A percentile compares a stretch with the other conserved stretches of the same genome.
phyloP scores from a whole-genome alignment of 2,888 invertebrate genomes.

The Pyrocoelia pectoralis region DNA sequence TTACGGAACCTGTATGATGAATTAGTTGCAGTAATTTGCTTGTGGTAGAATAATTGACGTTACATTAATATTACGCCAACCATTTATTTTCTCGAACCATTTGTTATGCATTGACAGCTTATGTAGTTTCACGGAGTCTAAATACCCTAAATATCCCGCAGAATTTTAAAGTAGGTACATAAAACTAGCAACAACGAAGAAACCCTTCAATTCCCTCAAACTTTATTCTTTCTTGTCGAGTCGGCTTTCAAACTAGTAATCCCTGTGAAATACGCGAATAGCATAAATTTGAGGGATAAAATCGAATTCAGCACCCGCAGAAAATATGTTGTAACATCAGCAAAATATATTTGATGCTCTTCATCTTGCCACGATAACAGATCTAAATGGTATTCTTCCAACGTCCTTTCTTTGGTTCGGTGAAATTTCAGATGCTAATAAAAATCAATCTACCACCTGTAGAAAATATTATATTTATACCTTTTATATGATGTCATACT shows the following conservation, averaged over 20 bases:
- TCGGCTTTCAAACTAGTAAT: conserved; percentile 43
- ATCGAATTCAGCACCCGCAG: conserved; percentile 47
- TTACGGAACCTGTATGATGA: no score
- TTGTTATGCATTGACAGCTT: conserved; percentile 21
- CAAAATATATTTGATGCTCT: conserved; percentile 45
- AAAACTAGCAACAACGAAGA: conserved; percentile 33
- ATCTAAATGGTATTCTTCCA: conserved; percentile 44
- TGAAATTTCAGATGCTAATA: conserved; percentile 40
- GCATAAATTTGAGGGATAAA: conserved; percentile 44
- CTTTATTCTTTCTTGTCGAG: conserved; percentile 35
- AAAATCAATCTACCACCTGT: conserved; percentile 47
- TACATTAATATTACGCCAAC: no score
- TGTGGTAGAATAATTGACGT: no score
- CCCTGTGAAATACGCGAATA: conserved; percentile 42
- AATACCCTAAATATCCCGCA: conserved; percentile 22
- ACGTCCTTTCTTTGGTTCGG: conserved; percentile 39
- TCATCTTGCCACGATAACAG: conserved; percentile 42
- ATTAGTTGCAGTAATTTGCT: no score
- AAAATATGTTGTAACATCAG: conserved; percentile 47
- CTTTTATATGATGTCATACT: conserved; percentile 15
- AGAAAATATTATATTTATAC: conserved; percentile 32
- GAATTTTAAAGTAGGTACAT: conserved; percentile 34
- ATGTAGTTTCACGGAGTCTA: conserved; percentile 18
- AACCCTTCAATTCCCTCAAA: conserved; percentile 35
- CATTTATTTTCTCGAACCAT: no score